A percentile compares a stretch with the other conserved stretches of the same genome.
phyloP scores from a whole-genome alignment of 1,140 invertebrate species.

The Eupeodes corollae region DNA sequence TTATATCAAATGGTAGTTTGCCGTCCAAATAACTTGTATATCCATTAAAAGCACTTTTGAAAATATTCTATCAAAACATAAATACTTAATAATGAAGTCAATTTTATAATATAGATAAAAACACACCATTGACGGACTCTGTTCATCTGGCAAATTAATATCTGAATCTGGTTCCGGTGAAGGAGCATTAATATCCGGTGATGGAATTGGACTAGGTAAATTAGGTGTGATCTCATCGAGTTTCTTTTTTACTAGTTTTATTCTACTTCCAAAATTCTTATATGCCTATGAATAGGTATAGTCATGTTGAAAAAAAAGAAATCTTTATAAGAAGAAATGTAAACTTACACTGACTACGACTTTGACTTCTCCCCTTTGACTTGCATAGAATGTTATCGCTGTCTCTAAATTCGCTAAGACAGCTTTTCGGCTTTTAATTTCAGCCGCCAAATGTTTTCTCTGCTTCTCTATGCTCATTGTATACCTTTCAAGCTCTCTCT shows the following conservation, averaged over 20 bases:
- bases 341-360: conserved; percentile 79
- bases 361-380: conserved; percentile 82
- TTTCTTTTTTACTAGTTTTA: conserved; percentile 74
- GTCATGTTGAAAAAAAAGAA: conserved; percentile 1
- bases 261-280: conserved; percentile 77
- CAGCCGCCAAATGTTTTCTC: conserved; percentile 64
- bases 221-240: conserved; percentile 61
- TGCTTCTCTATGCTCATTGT: conserved; percentile 67
- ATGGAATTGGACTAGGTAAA: conserved; percentile 57
- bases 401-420: conserved; percentile 65
- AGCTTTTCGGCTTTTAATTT: conserved; percentile 66
- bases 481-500: conserved; percentile 73
- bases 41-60: conserved; percentile 24
- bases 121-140: conserved; percentile 17
- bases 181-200: conserved; percentile 68
- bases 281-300: conserved; percentile 56
- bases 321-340: conserved; percentile 6
- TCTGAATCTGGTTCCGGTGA: conserved; percentile 73
- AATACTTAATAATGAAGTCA: background rate
- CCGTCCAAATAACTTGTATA: conserved; percentile 31
- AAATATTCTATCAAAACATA: conserved; percentile 18
- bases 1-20: conserved; percentile 34
- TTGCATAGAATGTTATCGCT: conserved; percentile 77
- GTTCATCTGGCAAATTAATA: conserved; percentile 52
- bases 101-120: background rate